These are phyloP conservation scores for Promerops cafer DNA, from an alignment of 2,113 vertebrate species.

Conservation along the genomic window DNA sequence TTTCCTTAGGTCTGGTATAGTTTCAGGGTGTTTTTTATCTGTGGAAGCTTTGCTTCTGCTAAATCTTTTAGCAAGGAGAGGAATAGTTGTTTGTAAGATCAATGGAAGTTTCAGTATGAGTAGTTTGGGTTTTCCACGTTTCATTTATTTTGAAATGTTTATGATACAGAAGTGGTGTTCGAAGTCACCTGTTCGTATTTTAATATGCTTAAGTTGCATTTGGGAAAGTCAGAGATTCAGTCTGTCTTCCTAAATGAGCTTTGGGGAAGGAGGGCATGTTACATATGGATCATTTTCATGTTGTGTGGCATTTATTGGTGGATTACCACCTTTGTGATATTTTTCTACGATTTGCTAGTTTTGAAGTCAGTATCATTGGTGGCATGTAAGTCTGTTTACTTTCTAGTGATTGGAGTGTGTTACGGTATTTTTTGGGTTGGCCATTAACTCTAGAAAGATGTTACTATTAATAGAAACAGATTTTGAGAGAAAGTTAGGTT, in stretches of 20 bases:
- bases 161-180: background rate
- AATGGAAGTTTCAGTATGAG: background rate
- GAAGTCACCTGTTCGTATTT: background rate
- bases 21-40: background rate
- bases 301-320: background rate
- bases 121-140: background rate
- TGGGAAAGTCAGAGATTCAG: background rate
- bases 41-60: background rate
- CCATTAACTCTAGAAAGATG: background rate
- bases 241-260: background rate
- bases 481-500: background rate
- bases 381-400: background rate
- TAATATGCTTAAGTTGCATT: background rate
- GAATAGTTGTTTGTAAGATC: background rate
- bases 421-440: background rate
- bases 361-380: accelerated
- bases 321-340: background rate
- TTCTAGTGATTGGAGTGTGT: background rate
- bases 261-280: background rate
- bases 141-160: background rate
- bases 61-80: background rate
- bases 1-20: background rate
- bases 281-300: background rate
- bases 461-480: background rate
- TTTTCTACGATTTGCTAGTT: background rate